phyloP scores from a whole-genome alignment of 2,113 vertebrate genomes.

The Paralichthys olivaceus region DNA sequence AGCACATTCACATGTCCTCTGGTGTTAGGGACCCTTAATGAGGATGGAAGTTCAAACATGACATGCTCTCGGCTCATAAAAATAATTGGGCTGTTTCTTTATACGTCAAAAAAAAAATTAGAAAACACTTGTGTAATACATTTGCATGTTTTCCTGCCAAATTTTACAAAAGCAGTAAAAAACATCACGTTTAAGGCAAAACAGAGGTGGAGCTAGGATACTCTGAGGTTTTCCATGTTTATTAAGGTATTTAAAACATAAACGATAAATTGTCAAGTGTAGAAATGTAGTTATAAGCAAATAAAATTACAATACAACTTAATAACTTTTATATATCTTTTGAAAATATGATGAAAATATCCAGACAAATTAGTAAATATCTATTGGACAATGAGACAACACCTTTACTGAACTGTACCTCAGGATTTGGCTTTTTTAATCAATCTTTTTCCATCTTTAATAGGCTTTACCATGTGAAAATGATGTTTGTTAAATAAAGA shows the following conservation, averaged over 20 bases:
- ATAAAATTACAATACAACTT: neutral
- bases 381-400: no score
- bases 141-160: conserved; percentile 45
- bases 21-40: conserved; percentile 78
- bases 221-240: conserved; percentile 2
- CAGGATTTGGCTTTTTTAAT: no score
- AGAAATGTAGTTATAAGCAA: no score
- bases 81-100: conserved; percentile 75
- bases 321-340: neutral
- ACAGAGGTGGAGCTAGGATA: neutral
- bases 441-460: no score
- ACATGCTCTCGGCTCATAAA: conserved; percentile 67
- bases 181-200: conserved; percentile 22
- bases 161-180: conserved; percentile 13
- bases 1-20: conserved; percentile 74
- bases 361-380: no score
- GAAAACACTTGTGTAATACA: conserved; percentile 54
- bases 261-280: neutral
- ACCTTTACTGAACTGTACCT: no score
- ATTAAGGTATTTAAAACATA: neutral
- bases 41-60: conserved; percentile 78
- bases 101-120: conserved; percentile 44
- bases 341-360: neutral
- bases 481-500: no score
- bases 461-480: neutral